Evolutionary conservation across 2,888 invertebrate genomes (phyloP).

Genomic region (Acronicta alni): DNA sequence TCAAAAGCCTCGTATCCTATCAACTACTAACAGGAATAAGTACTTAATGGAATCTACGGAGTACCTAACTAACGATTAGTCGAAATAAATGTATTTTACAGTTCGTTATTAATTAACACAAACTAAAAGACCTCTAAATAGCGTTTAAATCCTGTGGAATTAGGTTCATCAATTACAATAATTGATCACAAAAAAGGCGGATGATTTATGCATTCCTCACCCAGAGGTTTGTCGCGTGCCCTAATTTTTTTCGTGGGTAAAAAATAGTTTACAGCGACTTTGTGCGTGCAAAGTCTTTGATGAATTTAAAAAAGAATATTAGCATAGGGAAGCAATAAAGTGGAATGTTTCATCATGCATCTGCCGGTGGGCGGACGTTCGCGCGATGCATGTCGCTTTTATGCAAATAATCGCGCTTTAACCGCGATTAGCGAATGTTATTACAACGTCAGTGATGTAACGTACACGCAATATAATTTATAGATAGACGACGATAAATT

Average conservation of each 20-base stretch:
- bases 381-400: slow-evolving; percentile 75
- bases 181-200: slow-evolving; percentile 55
- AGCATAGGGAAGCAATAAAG: slow-evolving; percentile 79
- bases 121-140: slow-evolving; percentile 37
- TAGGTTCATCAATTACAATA: slow-evolving; percentile 44
- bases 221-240: slow-evolving; percentile 77
- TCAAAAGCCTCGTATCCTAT: not conserved
- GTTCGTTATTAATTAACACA: slow-evolving; percentile 40
- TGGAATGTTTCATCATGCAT: slow-evolving; percentile 68
- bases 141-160: slow-evolving; percentile 48
- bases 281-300: slow-evolving; percentile 61
- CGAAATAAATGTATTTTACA: slow-evolving; percentile 13
- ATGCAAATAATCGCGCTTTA: slow-evolving; percentile 76
- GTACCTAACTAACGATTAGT: slow-evolving; percentile 16
- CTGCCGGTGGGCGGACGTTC: slow-evolving; percentile 78
- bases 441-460: slow-evolving; percentile 57
- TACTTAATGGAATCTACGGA: slow-evolving; percentile 5
- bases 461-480: slow-evolving; percentile 40
- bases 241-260: slow-evolving; percentile 72
- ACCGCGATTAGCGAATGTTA: slow-evolving; percentile 66
- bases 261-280: slow-evolving; percentile 72
- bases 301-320: slow-evolving; percentile 73
- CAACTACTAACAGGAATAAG: slow-evolving; percentile 1
- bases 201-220: slow-evolving; percentile 58
- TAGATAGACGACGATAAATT: slow-evolving; percentile 37